phyloP scores from a whole-genome alignment of 2,797 vertebrate species.

The Falco berigora region DNA sequence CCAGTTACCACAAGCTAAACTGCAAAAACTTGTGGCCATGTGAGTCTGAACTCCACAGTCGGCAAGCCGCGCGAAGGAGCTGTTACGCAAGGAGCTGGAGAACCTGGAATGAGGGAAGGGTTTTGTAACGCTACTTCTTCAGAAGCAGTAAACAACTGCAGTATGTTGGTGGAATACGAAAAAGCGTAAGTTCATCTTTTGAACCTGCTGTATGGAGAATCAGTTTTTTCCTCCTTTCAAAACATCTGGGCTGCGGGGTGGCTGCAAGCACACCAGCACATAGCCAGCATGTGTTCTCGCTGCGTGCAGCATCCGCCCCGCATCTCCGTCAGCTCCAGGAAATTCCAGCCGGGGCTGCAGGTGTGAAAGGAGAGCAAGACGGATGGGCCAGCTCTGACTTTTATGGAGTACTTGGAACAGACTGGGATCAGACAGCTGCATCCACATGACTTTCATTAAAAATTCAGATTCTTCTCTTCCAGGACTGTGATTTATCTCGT shows the following conservation, averaged over 20 bases:
- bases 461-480: constrained; percentile 80
- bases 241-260: background rate
- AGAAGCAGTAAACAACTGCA: background rate
- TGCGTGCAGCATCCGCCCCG: background rate
- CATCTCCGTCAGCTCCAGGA: background rate
- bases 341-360: constrained; percentile 53
- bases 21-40: background rate
- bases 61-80: fast-evolving
- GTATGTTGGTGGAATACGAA: background rate
- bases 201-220: background rate
- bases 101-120: background rate
- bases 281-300: background rate
- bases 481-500: constrained; percentile 83
- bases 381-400: constrained; percentile 58
- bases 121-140: background rate
- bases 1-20: background rate
- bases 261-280: background rate
- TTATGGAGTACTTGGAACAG: constrained; percentile 61
- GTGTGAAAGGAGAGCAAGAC: constrained; percentile 65
- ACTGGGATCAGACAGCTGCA: constrained; percentile 57
- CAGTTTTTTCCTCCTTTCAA: background rate
- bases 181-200: background rate
- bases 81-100: background rate
- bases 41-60: fast-evolving
- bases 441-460: constrained; percentile 89